Percentiles rank a stretch among this genome's conserved stretches.
Conservation (phyloP, 2,797 vertebrate species). For the Tragopan temminckii region DNA sequence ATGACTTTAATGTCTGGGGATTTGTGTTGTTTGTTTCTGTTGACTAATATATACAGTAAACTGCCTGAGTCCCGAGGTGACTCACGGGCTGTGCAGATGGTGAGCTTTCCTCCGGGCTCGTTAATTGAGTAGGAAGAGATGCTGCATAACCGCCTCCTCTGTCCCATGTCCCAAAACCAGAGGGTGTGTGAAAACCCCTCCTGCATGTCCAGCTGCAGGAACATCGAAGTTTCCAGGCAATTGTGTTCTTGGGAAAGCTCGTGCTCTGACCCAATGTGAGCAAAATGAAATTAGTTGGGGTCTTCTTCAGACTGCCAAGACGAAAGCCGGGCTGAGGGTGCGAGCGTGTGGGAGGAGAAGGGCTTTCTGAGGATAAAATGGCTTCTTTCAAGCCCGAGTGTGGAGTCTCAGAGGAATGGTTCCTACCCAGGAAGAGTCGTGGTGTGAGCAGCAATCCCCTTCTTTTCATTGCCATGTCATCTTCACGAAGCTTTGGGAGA, state of each 20-base stretch:
- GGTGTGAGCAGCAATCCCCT: neutral
- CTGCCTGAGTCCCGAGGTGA: conserved; percentile 55
- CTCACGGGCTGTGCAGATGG: conserved; percentile 74
- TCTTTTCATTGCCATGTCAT: neutral
- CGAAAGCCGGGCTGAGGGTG: neutral
- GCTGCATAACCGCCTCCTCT: conserved; percentile 15
- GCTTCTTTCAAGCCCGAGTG: neutral
- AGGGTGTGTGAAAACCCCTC: conserved; percentile 71
- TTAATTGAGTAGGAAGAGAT: conserved; percentile 43
- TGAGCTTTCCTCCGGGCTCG: conserved; percentile 24
- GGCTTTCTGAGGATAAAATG: neutral
- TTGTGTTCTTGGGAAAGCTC: conserved; percentile 63
- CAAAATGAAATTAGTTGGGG: neutral
- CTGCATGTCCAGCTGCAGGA: conserved; percentile 57
- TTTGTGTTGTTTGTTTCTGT: conserved; percentile 60
- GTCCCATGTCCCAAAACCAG: neutral
- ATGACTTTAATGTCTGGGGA: conserved; percentile 17
- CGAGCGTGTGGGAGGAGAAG: neutral
- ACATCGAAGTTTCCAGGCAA: conserved; percentile 17
- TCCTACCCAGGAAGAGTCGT: neutral
- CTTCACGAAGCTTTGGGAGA: neutral
- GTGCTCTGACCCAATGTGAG: neutral
- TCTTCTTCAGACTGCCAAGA: conserved; percentile 26
- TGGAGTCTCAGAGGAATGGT: neutral
- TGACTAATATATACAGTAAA: conserved; percentile 51